Evolutionary conservation across 2,797 vertebrate species (phyloP).

Genomic region (Labeo calbasu): DNA sequence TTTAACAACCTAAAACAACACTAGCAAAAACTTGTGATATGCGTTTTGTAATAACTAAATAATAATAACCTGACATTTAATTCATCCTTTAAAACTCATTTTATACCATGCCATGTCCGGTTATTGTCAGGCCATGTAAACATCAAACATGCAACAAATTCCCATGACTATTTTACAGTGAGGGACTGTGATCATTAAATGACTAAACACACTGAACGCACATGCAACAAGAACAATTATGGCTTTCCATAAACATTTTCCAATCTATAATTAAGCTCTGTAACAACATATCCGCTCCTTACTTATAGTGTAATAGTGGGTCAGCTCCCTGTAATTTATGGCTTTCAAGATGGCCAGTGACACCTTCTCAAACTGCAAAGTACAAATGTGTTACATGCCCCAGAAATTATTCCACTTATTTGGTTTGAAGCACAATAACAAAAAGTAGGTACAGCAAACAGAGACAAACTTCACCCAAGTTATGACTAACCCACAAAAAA

Average conservation of each 20-base stretch:
- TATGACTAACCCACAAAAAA: neutral
- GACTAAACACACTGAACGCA: neutral
- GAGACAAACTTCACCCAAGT: neutral
- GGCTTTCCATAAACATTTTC: conserved; percentile 7
- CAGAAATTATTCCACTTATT: neutral
- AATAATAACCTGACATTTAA: neutral
- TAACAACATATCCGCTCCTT: neutral
- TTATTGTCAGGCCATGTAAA: neutral
- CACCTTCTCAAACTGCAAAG: neutral
- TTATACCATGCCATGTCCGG: neutral
- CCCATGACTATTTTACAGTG: neutral
- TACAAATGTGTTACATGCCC: neutral
- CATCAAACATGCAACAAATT: neutral
- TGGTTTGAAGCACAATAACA: neutral
- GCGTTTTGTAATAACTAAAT: neutral
- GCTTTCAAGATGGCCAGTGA: neutral
- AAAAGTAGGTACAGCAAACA: neutral
- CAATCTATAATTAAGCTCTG: neutral
- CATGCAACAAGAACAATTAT: neutral
- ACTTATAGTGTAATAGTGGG: neutral
- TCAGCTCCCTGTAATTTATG: neutral
- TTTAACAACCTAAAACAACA: neutral
- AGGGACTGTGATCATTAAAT: neutral
- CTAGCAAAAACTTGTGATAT: neutral
- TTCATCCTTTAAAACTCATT: neutral